These are phyloP conservation scores for Xiphias gladius DNA, from an alignment of 2,113 vertebrate genomes.

Conservation along the genomic window DNA sequence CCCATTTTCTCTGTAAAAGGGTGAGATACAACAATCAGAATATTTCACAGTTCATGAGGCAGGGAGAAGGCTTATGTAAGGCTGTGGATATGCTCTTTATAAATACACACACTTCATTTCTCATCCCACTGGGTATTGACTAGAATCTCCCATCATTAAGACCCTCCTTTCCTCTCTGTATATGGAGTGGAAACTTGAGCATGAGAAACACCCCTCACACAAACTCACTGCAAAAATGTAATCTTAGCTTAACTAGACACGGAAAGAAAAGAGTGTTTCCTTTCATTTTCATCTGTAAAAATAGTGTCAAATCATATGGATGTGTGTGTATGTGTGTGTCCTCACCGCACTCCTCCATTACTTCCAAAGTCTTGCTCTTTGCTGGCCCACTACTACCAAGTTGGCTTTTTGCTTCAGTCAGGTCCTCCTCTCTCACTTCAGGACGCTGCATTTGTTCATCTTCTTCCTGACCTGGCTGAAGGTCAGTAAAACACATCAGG, in stretches of 20 bases:
- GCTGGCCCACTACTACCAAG: conserved; percentile 85
- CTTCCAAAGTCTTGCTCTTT: conserved; percentile 95
- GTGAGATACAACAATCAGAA: conserved; percentile 12
- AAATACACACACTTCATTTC: conserved; percentile 9
- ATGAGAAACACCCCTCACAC: conserved; percentile 40
- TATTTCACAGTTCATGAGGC: conserved; percentile 1
- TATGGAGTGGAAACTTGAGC: conserved; percentile 84
- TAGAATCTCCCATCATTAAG: conserved; percentile 34
- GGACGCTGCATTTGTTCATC: conserved; percentile 88
- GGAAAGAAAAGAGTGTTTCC: conserved; percentile 1
- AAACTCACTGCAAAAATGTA: conserved; percentile 13
- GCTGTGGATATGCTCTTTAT: neutral
- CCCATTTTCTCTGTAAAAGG: conserved; percentile 90
- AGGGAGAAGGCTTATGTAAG: neutral
- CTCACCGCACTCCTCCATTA: conserved; percentile 95
- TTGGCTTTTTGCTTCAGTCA: conserved; percentile 87
- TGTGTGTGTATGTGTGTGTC: neutral
- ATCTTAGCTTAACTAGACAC: conserved; percentile 13
- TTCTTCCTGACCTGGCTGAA: conserved; percentile 75
- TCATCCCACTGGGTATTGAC: conserved; percentile 16
- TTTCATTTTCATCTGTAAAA: neutral
- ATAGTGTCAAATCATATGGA: neutral
- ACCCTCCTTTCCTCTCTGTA: conserved; percentile 61
- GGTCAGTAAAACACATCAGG: neutral
- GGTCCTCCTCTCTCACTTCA: conserved; percentile 91